phyloP scores from a whole-genome alignment of 2,888 invertebrate genomes.

The Oscheius sp. region DNA sequence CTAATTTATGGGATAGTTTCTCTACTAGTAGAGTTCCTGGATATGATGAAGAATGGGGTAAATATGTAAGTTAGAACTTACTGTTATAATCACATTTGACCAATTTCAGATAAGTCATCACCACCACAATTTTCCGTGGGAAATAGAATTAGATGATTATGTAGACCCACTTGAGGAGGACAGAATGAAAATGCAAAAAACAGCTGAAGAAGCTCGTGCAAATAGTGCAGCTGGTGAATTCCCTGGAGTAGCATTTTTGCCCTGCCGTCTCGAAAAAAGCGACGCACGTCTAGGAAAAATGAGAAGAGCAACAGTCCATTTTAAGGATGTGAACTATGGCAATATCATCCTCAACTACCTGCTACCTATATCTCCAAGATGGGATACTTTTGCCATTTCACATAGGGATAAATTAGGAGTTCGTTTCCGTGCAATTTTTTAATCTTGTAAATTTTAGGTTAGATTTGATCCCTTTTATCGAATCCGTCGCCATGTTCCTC shows the following conservation, averaged over 20 bases:
- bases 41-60: not conserved
- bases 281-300: not conserved
- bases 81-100: not conserved
- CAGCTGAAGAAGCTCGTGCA: not conserved
- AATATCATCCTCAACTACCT: not conserved
- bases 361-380: conserved; percentile 1
- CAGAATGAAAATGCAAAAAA: not conserved
- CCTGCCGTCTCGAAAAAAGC: not conserved
- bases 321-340: not conserved
- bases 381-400: not conserved
- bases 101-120: not conserved
- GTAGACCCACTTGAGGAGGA: not conserved
- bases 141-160: not conserved
- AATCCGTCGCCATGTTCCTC: not conserved
- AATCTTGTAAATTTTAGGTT: not conserved
- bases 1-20: not conserved
- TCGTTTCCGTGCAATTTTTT: not conserved
- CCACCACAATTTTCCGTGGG: not conserved
- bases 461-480: conserved; percentile 14
- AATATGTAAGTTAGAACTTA: not conserved
- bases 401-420: conserved; percentile 6
- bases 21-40: not conserved
- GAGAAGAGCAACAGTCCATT: not conserved
- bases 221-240: not conserved
- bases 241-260: too few relatives aligned